Conservation (phyloP, 2,113 vertebrate species). For the Climacteris rufus region DNA sequence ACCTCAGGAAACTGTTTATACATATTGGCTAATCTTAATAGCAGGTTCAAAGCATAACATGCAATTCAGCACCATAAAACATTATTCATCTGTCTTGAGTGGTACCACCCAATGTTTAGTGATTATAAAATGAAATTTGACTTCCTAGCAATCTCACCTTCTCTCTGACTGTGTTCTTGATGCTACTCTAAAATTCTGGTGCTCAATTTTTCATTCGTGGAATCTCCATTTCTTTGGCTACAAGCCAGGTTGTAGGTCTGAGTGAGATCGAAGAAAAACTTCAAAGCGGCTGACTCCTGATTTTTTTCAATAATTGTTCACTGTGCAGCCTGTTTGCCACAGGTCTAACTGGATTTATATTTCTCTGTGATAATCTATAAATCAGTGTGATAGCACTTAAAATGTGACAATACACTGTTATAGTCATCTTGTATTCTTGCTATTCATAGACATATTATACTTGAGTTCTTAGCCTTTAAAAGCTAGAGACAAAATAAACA, state of each 20-base stretch:
- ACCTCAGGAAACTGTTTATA: neutral
- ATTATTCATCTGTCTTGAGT: neutral
- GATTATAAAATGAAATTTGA: neutral
- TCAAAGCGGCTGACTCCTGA: neutral
- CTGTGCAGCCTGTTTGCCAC: neutral
- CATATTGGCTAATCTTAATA: neutral
- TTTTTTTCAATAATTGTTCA: neutral
- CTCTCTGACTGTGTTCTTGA: neutral
- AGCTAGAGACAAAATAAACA: neutral
- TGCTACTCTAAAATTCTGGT: neutral
- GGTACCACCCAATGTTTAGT: neutral
- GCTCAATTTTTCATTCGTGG: rapidly evolving
- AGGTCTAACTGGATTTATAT: neutral
- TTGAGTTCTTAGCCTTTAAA: neutral
- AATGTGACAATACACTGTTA: neutral
- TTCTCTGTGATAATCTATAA: neutral
- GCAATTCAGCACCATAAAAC: neutral
- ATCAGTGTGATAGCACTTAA: neutral
- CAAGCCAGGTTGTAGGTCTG: neutral
- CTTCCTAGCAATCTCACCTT: neutral
- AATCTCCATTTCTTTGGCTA: neutral
- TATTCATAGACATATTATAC: neutral
- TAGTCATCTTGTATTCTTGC: neutral
- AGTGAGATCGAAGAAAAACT: conserved; percentile 8
- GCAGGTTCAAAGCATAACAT: neutral